Conservation (phyloP, 2,113 vertebrate genomes). For the Chaenogobius annularis region DNA sequence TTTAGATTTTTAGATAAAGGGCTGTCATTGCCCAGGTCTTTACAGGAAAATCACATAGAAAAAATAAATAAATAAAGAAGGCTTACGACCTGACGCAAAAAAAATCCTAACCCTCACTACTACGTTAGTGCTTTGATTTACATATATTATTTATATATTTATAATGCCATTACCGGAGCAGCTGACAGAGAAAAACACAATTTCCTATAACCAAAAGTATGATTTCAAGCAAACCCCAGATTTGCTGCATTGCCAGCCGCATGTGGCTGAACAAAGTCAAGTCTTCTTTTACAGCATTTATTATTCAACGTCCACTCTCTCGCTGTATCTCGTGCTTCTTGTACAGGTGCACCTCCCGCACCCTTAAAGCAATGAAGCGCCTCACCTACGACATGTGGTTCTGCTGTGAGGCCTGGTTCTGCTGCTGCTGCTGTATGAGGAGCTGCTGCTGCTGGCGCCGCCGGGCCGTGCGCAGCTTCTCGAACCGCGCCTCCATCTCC, state of each 20-base stretch:
- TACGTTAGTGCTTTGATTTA: neutral
- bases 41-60: neutral
- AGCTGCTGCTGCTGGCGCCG: slow-evolving; percentile 95
- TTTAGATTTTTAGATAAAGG: neutral
- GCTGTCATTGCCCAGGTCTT: neutral
- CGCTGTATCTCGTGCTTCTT: neutral
- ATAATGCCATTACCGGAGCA: neutral
- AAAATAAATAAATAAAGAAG: neutral
- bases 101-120: too few relatives aligned
- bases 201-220: neutral
- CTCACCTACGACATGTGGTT: slow-evolving; percentile 99
- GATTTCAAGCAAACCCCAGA: neutral
- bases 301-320: neutral
- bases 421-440: slow-evolving; percentile 93
- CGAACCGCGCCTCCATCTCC: slow-evolving; percentile 99
- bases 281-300: too few relatives aligned
- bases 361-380: slow-evolving; percentile 78
- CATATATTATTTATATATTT: too few relatives aligned
- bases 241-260: neutral
- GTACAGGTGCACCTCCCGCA: neutral
- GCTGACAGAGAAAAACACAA: neutral
- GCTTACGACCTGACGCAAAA: too few relatives aligned
- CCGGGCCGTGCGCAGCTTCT: slow-evolving; percentile 94
- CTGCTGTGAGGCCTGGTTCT: slow-evolving; percentile 87
- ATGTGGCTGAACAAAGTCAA: too few relatives aligned